Evolutionary conservation across 2,113 vertebrate species (phyloP).

Genomic region (Eidolon helvum): DNA sequence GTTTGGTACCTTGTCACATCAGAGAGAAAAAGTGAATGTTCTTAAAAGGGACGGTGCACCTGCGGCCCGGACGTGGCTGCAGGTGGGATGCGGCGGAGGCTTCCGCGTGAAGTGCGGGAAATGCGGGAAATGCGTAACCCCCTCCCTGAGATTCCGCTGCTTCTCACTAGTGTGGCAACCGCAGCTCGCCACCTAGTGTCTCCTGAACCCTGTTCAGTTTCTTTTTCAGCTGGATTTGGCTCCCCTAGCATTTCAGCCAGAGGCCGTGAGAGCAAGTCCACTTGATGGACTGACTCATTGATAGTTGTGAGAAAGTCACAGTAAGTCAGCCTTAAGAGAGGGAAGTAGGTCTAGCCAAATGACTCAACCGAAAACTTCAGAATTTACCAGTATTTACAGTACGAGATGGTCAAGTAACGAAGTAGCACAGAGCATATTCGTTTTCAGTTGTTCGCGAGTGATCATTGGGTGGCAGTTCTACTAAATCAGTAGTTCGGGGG

Average conservation of each 20-base stretch:
- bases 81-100: fast-evolving
- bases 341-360: background rate
- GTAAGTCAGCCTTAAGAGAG: background rate
- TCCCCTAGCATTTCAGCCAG: background rate
- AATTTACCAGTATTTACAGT: too few relatives aligned
- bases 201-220: background rate
- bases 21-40: background rate
- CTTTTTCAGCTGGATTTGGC: background rate
- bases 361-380: background rate
- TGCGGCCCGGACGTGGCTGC: background rate
- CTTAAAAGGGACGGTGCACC: background rate
- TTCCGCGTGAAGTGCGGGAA: background rate
- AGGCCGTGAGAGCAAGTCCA: fast-evolving
- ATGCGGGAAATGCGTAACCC: too few relatives aligned
- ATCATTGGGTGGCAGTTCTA: background rate
- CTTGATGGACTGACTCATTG: background rate
- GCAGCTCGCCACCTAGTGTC: background rate
- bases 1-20: background rate
- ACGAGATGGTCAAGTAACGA: too few relatives aligned
- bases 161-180: fast-evolving
- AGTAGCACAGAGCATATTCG: background rate
- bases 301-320: background rate
- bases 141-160: too few relatives aligned
- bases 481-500: background rate
- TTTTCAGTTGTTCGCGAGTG: background rate